Evolutionary conservation across 2,888 invertebrate genomes (phyloP).

Genomic region (Amphipyra berbera): DNA sequence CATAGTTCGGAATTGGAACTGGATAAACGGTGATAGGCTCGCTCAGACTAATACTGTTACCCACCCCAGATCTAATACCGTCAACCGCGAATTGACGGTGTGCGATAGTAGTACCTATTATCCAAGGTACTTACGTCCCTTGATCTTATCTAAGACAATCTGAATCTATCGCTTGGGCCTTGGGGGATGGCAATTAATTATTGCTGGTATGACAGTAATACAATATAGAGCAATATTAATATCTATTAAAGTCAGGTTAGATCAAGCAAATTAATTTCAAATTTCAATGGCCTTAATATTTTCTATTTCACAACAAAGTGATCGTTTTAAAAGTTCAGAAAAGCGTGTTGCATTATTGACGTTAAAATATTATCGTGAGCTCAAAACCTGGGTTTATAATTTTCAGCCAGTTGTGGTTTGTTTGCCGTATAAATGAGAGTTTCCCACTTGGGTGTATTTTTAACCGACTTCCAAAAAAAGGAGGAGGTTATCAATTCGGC

Average conservation of each 20-base stretch:
- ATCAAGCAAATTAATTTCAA: no score
- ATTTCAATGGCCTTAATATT: no score
- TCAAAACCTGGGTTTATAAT: not conserved
- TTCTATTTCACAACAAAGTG: no score
- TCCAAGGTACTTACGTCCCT: no score
- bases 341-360: slow-evolving; percentile 26
- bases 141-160: no score
- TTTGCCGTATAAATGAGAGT: slow-evolving; percentile 9
- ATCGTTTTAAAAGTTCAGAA: slow-evolving; percentile 4
- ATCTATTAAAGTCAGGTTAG: no score
- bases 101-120: not conserved
- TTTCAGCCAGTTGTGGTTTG: not conserved
- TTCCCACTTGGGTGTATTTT: not conserved
- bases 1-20: slow-evolving; percentile 16
- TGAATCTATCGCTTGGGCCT: no score
- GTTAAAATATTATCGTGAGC: slow-evolving; percentile 36
- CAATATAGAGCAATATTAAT: no score
- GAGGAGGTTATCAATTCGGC: no score
- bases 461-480: no score
- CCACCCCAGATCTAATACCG: slow-evolving; percentile 2
- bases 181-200: no score
- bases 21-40: slow-evolving; percentile 4
- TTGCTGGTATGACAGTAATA: no score
- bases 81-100: not conserved
- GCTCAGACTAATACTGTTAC: slow-evolving; percentile 4